Conservation (phyloP, 2,888 invertebrate species). For the Tribolium freemani region DNA sequence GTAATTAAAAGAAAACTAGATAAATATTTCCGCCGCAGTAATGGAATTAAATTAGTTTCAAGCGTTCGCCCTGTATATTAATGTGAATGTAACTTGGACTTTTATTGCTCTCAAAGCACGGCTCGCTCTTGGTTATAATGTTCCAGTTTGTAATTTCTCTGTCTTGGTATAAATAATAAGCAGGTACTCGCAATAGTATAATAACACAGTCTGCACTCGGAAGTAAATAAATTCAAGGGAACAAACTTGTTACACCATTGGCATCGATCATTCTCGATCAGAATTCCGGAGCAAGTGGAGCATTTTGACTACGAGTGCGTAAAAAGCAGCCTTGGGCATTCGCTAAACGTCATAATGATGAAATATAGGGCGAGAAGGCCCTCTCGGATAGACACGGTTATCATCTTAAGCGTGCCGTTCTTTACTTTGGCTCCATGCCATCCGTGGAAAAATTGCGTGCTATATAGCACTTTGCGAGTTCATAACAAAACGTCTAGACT, state of each 20-base stretch:
- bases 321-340: slow-evolving; percentile 45
- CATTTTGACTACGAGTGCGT: slow-evolving; percentile 22
- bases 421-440: slow-evolving; percentile 34
- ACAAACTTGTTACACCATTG: not conserved
- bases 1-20: slow-evolving; percentile 8
- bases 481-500: slow-evolving; percentile 42
- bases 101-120: too few relatives aligned
- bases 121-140: too few relatives aligned
- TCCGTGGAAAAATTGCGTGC: slow-evolving; percentile 37
- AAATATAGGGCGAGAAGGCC: slow-evolving; percentile 50
- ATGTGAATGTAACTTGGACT: too few relatives aligned
- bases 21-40: not conserved
- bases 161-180: too few relatives aligned
- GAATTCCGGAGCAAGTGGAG: not conserved
- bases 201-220: slow-evolving; percentile 8
- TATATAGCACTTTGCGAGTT: slow-evolving; percentile 34
- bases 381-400: slow-evolving; percentile 39
- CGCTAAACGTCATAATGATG: slow-evolving; percentile 55
- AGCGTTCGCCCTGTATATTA: too few relatives aligned
- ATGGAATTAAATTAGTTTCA: too few relatives aligned
- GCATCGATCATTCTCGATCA: not conserved
- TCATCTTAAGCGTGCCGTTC: slow-evolving; percentile 44
- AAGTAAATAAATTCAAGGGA: slow-evolving; percentile 24
- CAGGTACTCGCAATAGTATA: slow-evolving; percentile 1
- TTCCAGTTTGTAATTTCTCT: too few relatives aligned